These are phyloP conservation scores for Spodoptera exigua DNA, from an alignment of 2,888 invertebrate species.

Conservation along the genomic window DNA sequence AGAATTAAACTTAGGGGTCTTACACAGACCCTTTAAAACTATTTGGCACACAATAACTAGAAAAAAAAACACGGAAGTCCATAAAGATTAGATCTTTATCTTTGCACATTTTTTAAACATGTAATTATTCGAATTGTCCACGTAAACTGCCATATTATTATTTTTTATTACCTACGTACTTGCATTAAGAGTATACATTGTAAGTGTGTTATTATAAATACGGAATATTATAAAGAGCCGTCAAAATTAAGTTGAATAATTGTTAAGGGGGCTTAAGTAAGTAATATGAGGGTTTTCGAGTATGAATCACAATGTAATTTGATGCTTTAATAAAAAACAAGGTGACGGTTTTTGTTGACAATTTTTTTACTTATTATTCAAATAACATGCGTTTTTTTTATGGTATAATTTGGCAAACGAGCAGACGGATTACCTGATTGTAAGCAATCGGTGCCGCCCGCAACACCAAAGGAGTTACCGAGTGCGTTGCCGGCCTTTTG, in stretches of 20 bases:
- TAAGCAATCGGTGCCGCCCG: too few species aligned
- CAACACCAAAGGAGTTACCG: too few species aligned
- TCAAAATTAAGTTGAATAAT: conserved; percentile 17
- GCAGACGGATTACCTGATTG: too few species aligned
- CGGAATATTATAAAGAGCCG: conserved; percentile 8
- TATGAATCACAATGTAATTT: conserved; percentile 37
- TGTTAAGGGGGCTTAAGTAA: conserved; percentile 12
- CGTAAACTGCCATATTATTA: conserved; percentile 7
- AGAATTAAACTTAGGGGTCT: too few species aligned
- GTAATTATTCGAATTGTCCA: neutral
- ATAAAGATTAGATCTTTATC: conserved; percentile 22
- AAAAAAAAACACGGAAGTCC: neutral
- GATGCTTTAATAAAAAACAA: conserved; percentile 23
- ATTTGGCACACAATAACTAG: too few species aligned
- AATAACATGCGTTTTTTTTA: too few species aligned
- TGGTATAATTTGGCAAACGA: too few species aligned
- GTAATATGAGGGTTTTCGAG: conserved; percentile 19
- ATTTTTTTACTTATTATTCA: conserved; percentile 15
- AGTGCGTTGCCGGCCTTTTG: too few species aligned
- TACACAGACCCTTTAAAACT: too few species aligned
- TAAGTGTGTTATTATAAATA: too few species aligned
- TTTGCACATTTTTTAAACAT: neutral
- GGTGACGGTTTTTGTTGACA: conserved; percentile 16
- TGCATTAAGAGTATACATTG: neutral
- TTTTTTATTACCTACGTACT: conserved; percentile 1